Conservation (phyloP, 2,113 vertebrate species). For the Fulica atra region DNA sequence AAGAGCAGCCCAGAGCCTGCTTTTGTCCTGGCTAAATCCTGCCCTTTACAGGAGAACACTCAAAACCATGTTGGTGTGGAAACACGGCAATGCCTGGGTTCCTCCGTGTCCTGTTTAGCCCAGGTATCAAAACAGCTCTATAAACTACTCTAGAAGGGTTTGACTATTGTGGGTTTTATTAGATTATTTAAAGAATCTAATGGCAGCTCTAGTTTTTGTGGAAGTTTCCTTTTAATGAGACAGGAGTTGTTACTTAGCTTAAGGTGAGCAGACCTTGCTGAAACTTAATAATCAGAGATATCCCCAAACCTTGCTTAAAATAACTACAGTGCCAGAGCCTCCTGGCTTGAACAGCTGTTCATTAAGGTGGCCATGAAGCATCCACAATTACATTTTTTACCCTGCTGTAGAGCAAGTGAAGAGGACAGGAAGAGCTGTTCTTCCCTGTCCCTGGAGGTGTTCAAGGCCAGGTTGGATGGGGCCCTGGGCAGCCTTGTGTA, state of each 20-base stretch:
- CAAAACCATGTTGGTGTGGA: neutral
- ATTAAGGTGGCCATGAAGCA: neutral
- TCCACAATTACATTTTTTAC: neutral
- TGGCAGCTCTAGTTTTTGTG: neutral
- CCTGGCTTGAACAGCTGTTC: neutral
- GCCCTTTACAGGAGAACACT: neutral
- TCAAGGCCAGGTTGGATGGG: no score
- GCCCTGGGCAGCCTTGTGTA: no score
- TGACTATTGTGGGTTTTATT: neutral
- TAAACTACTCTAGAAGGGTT: neutral
- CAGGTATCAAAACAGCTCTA: neutral
- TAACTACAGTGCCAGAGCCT: neutral
- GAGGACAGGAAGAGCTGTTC: neutral
- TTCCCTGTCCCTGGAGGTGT: no score
- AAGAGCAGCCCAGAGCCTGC: neutral
- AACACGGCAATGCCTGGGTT: neutral
- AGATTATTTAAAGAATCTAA: neutral
- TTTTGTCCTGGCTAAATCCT: neutral
- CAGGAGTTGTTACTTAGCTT: neutral
- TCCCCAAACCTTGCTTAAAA: neutral
- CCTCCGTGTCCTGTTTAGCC: neutral
- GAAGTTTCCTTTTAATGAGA: neutral
- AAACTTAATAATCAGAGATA: neutral
- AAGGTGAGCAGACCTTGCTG: neutral
- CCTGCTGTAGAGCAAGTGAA: neutral